Percentiles rank a stretch among this genome's conserved stretches.
These are phyloP conservation scores for Trematomus loennbergii DNA, from an alignment of 2,113 vertebrate species.

Conservation along the genomic window DNA sequence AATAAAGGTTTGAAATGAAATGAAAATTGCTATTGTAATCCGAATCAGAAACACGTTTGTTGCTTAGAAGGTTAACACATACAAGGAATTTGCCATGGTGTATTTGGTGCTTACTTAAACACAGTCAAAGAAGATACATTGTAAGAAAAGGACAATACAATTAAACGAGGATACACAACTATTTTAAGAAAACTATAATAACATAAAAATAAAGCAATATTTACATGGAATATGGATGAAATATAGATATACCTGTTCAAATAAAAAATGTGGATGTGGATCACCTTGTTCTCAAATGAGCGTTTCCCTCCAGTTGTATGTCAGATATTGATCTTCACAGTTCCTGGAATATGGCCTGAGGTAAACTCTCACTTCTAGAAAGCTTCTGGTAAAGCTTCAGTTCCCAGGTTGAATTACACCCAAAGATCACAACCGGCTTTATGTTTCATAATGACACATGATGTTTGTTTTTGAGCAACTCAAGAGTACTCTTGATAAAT, in stretches of 20 bases:
- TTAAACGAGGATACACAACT: no score
- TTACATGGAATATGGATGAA: no score
- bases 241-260: not conserved
- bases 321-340: slow-evolving; percentile 17
- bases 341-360: slow-evolving; percentile 24
- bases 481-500: not conserved
- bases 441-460: slow-evolving; percentile 15
- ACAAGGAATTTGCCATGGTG: no score
- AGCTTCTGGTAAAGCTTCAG: slow-evolving; percentile 7
- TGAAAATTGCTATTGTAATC: no score
- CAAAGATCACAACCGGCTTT: slow-evolving; percentile 3
- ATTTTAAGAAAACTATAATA: no score
- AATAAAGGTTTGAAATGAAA: no score
- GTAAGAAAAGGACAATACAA: no score
- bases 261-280: not conserved
- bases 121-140: no score
- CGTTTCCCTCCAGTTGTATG: not conserved
- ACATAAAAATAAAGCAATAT: no score
- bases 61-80: no score
- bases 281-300: not conserved
- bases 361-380: not conserved
- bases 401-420: slow-evolving; percentile 1
- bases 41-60: no score
- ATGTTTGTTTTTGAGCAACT: slow-evolving; percentile 1
- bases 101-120: no score